Evolutionary conservation across 2,888 invertebrate genomes (phyloP).

Genomic region (Lampropteryx suffumata): DNA sequence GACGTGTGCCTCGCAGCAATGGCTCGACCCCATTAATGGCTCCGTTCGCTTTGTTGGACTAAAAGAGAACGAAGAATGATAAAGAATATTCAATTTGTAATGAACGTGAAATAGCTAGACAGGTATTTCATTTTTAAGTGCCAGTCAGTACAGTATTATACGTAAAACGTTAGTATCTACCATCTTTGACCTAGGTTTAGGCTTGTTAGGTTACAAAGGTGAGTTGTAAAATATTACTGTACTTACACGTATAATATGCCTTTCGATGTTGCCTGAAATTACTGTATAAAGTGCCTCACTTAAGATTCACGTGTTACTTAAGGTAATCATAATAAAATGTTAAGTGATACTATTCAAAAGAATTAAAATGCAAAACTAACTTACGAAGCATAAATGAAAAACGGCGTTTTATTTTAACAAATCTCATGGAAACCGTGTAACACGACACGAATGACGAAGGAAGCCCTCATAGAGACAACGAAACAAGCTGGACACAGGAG

Average conservation of each 20-base stretch:
- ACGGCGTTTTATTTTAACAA: not conserved
- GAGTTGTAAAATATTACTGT: too few species aligned
- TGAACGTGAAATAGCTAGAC: conserved; percentile 15
- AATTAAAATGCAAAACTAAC: not conserved
- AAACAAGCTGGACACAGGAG: conserved; percentile 56
- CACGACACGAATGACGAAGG: conserved; percentile 11
- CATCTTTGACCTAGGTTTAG: too few species aligned
- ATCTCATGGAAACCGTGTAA: conserved; percentile 7
- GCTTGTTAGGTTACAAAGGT: too few species aligned
- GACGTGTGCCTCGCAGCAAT: conserved; percentile 22
- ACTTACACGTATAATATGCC: too few species aligned
- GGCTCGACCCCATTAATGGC: conserved; percentile 20
- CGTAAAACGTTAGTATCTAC: too few species aligned
- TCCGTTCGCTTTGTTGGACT: conserved; percentile 15
- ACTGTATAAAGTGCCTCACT: too few species aligned
- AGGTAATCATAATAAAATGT: too few species aligned
- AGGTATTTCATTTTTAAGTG: conserved; percentile 7
- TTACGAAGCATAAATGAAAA: not conserved
- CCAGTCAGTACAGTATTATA: too few species aligned
- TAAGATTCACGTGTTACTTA: too few species aligned
- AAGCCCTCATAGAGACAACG: conserved; percentile 45
- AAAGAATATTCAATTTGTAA: conserved; percentile 24
- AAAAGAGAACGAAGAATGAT: conserved; percentile 17
- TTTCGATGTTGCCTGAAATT: too few species aligned
- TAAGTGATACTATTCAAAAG: not conserved